Conservation (phyloP, 1,140 invertebrate species). For the Tachypleus tridentatus region DNA sequence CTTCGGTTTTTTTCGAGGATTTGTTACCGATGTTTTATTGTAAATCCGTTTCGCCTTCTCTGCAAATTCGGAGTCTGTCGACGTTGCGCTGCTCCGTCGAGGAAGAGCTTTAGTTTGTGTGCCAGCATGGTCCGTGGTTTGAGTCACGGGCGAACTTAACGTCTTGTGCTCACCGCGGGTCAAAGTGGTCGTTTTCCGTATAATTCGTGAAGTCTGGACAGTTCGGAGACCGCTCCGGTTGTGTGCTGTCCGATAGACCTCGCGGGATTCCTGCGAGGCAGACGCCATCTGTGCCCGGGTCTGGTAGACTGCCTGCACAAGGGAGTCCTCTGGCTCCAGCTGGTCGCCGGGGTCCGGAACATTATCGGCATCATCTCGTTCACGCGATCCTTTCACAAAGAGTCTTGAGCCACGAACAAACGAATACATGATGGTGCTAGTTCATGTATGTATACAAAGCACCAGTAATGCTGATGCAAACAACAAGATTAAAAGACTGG, state of each 20-base stretch:
- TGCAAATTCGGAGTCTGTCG: neutral
- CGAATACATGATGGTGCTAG: conserved; percentile 28
- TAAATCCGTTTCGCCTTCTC: neutral
- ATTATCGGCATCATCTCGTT: conserved; percentile 45
- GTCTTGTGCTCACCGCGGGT: conserved; percentile 58
- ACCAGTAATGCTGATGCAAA: too few species aligned
- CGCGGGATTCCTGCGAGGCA: conserved; percentile 26
- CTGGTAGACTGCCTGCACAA: conserved; percentile 9
- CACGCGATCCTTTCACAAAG: conserved; percentile 63
- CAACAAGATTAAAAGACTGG: too few species aligned
- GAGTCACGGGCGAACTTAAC: neutral
- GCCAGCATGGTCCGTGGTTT: conserved; percentile 8
- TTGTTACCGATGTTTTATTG: too few species aligned
- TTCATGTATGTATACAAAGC: too few species aligned
- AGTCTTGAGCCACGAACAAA: conserved; percentile 44
- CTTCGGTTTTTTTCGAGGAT: too few species aligned
- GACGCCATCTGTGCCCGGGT: conserved; percentile 26
- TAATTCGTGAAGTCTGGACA: conserved; percentile 66
- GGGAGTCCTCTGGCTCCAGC: conserved; percentile 5
- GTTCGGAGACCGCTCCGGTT: conserved; percentile 44
- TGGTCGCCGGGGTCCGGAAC: conserved; percentile 29
- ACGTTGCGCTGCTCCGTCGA: neutral
- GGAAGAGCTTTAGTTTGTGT: conserved; percentile 9
- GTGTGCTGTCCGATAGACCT: conserved; percentile 53
- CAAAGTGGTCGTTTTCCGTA: conserved; percentile 78